phyloP scores from a whole-genome alignment of 2,888 invertebrate genomes.

The Pristionchus arcanus region DNA sequence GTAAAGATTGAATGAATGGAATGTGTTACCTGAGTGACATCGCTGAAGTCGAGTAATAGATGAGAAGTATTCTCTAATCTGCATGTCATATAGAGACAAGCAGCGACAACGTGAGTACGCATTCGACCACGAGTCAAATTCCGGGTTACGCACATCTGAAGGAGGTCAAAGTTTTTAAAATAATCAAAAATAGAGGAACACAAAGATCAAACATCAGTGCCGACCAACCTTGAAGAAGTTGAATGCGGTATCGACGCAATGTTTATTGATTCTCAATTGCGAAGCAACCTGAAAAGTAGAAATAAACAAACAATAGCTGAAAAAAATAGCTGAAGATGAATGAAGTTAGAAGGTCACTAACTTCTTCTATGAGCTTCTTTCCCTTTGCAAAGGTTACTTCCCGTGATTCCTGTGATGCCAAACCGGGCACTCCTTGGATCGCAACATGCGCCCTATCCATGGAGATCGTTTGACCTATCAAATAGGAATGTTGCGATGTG shows the following conservation, averaged over 20 bases:
- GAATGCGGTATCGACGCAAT: constrained; percentile 93
- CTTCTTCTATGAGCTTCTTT: constrained; percentile 78
- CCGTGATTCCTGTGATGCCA: constrained; percentile 87
- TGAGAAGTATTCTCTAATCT: constrained; percentile 95
- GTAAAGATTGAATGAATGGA: not conserved
- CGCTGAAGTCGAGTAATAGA: constrained; percentile 96
- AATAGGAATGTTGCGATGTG: not conserved
- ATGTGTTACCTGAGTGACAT: constrained; percentile 83
- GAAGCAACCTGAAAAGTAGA: constrained; percentile 83
- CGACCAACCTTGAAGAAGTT: constrained; percentile 88
- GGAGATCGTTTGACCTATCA: constrained; percentile 51
- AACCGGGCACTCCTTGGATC: constrained; percentile 67
- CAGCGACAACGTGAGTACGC: constrained; percentile 92
- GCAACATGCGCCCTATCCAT: constrained; percentile 59
- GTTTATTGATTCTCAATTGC: constrained; percentile 90
- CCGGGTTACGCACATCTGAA: constrained; percentile 80
- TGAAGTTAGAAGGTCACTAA: constrained; percentile 38
- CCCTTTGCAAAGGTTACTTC: constrained; percentile 93
- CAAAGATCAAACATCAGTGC: not conserved
- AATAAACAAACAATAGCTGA: not conserved
- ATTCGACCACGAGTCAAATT: constrained; percentile 90
- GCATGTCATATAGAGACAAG: constrained; percentile 97
- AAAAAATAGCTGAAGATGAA: no score
- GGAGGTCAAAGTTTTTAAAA: not conserved
- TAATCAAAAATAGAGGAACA: constrained; percentile 76